Evolutionary conservation across 2,113 vertebrate species (phyloP), one percentile per base, ranked within the genome.

Genomic region (Lathamus discolor): DNA sequence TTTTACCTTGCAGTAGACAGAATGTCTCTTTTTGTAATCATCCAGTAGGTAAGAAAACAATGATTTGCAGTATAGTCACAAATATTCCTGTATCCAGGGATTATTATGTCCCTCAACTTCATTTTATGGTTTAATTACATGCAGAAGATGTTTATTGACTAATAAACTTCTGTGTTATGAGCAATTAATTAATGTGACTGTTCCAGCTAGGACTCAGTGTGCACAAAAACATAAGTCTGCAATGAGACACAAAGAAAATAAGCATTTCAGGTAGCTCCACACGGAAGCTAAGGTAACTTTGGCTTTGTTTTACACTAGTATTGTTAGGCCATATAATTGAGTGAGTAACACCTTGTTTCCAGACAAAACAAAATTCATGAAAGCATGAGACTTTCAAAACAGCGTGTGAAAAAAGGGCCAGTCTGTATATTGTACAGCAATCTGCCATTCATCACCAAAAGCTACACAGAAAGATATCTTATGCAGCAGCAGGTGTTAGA

Each of bases 41-140:
- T 15, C 31, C 15, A 31, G 28, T 18, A 69, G 14, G 39, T 82
- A 51, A 74, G 7, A 94, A 74, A 67, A 49, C 20, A 70, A 54
- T 2, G 0, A 66, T 66, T 79, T 70, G 35, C 77, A 80, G 76
- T 29, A 17, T 10, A 57, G 23, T 86, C 83, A 84, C 48, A 88
- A 84, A 55, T 66, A 93, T 52, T 83, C 35, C 55, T 59, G 5
- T 55, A 54, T 72, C 33, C n/a, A 17, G 28, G 74, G 75, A 75
- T 48, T 90, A 39, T 87, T 44, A 86, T 93, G 66, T 48, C 64
- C 22, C 25, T 82, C 57, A 57, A 46, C 57, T 57, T 92, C 51
- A 41, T 62, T 91, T 92, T 96, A 49, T 51, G 76, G 19, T 87
- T 93, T 88, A 96, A 96, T 92, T 87, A 89, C 54, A 59, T 37